Evolutionary conservation across 37 sponge, comb jelly and placozoan species (phyloP).

Genomic region (Theonella swinhoei): DNA sequence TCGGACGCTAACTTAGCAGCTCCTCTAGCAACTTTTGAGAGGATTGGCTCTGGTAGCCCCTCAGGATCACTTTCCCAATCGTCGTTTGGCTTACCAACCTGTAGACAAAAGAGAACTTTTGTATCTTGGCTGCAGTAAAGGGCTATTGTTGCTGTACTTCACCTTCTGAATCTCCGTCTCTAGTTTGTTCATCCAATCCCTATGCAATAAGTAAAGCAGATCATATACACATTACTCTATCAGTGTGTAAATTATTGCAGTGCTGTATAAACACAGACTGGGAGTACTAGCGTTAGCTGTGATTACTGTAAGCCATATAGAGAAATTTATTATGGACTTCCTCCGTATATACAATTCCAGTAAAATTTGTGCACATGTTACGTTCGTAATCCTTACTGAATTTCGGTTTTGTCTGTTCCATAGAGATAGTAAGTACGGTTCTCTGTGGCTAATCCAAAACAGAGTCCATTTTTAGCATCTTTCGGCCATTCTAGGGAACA

Average conservation of each 20-base stretch:
- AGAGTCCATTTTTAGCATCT: background rate
- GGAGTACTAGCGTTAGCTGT: too few species aligned
- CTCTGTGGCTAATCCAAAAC: conserved; percentile 26
- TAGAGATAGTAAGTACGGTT: conserved; percentile 18
- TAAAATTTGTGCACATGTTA: too few species aligned
- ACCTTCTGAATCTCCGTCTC: conserved; percentile 51
- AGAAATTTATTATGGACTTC: too few species aligned
- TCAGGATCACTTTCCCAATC: conserved; percentile 53
- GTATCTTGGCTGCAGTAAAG: background rate
- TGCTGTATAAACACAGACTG: too few species aligned
- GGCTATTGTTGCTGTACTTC: background rate
- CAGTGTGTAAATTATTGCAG: too few species aligned
- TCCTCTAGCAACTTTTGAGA: conserved; percentile 42
- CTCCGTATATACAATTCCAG: too few species aligned
- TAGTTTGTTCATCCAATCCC: conserved; percentile 57
- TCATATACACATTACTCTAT: too few species aligned
- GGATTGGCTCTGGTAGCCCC: conserved; percentile 54
- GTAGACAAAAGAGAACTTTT: background rate
- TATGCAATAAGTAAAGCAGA: conserved; percentile 3
- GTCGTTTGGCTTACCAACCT: conserved; percentile 58
- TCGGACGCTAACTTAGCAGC: conserved; percentile 38
- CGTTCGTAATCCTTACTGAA: too few species aligned
- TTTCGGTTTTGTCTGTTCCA: background rate
- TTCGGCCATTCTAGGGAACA: conserved; percentile 18
- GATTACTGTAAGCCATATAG: too few species aligned